These are phyloP conservation scores for Cacoxenus indagator DNA, from an alignment of 2,888 invertebrate species.

Conservation along the genomic window DNA sequence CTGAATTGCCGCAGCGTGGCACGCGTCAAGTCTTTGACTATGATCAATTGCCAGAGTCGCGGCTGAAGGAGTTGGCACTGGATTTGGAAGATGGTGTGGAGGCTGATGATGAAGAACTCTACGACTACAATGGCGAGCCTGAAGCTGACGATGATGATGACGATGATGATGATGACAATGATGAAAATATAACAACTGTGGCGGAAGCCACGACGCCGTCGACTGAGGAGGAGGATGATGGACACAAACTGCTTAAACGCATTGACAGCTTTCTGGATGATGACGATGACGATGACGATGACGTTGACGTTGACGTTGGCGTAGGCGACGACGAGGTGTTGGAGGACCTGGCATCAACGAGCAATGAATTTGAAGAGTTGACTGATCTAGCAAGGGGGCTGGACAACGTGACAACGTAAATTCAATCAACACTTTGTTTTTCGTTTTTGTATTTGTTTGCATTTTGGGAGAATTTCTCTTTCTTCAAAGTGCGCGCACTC, in stretches of 20 bases:
- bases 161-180: neutral
- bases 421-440: neutral
- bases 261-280: slow-evolving; percentile 58
- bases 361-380: slow-evolving; percentile 31
- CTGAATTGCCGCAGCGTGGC: slow-evolving; percentile 58
- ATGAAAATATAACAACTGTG: neutral
- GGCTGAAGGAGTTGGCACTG: slow-evolving; percentile 45
- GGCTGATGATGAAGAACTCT: slow-evolving; percentile 27
- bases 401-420: slow-evolving; percentile 22
- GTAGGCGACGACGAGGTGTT: slow-evolving; percentile 29
- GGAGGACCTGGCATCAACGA: slow-evolving; percentile 29
- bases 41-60: slow-evolving; percentile 68
- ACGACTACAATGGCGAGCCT: slow-evolving; percentile 20
- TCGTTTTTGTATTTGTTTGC: neutral
- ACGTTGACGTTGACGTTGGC: slow-evolving; percentile 43
- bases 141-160: slow-evolving; percentile 22
- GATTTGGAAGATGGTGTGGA: slow-evolving; percentile 35
- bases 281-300: slow-evolving; percentile 54
- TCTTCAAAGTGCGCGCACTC: slow-evolving; percentile 53
- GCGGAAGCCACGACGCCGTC: neutral
- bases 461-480: neutral
- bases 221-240: slow-evolving; percentile 15
- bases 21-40: slow-evolving; percentile 69
- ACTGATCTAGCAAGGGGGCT: slow-evolving; percentile 28
- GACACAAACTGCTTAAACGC: slow-evolving; percentile 57